Evolutionary conservation across 2,888 invertebrate species (phyloP).

Genomic region (Himalopsyche kuldschensis): DNA sequence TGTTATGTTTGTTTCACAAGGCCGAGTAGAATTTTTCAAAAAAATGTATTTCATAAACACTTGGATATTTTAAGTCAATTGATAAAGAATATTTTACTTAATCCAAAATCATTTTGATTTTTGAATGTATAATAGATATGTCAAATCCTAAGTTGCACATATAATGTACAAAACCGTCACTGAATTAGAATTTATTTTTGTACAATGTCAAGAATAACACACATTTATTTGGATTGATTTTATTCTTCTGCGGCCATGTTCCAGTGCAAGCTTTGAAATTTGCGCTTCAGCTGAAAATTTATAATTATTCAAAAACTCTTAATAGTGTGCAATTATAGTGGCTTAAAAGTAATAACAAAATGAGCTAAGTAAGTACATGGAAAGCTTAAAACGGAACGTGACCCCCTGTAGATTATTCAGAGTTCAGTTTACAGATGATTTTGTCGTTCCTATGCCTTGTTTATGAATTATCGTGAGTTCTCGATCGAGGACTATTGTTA

Average conservation of each 20-base stretch:
- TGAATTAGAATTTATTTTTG: slow-evolving; percentile 40
- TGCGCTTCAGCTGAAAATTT: background rate
- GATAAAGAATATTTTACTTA: no score
- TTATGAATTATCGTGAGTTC: slow-evolving; percentile 20
- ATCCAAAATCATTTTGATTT: background rate
- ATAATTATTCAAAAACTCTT: background rate
- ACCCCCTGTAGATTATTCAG: slow-evolving; percentile 17
- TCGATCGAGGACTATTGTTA: slow-evolving; percentile 32
- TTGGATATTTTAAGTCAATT: background rate
- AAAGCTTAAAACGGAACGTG: slow-evolving; percentile 11
- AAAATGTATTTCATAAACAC: background rate
- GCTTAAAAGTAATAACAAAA: background rate
- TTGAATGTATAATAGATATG: slow-evolving; percentile 11
- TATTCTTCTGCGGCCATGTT: slow-evolving; percentile 12
- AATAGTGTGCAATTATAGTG: background rate
- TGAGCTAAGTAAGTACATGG: background rate
- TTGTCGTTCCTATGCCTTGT: slow-evolving; percentile 34
- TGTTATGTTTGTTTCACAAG: background rate
- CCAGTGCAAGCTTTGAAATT: background rate
- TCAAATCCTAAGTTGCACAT: slow-evolving; percentile 35
- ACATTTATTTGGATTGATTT: slow-evolving; percentile 16
- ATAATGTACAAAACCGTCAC: slow-evolving; percentile 38
- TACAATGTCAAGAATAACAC: slow-evolving; percentile 29
- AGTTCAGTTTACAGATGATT: slow-evolving; percentile 13
- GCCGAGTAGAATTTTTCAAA: background rate